Percentiles rank a stretch among this genome's conserved stretches.
Evolutionary conservation across 2,797 vertebrate genomes (phyloP).

Genomic region (Gymnoscopelus braueri): DNA sequence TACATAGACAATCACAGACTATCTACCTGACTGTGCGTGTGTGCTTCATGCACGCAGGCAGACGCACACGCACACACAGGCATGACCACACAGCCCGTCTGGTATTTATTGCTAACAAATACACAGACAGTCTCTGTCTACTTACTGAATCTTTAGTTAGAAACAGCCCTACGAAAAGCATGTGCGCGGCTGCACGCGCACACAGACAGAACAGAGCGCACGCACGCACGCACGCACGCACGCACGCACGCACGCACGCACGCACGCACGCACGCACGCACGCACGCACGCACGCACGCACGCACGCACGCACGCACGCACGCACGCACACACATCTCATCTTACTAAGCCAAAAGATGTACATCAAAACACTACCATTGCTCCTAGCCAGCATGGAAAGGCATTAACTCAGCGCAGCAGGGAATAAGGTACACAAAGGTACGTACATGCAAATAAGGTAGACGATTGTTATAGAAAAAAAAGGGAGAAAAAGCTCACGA

Average conservation of each 20-base stretch:
- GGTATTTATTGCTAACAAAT: too few species aligned
- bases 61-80: slow-evolving; percentile 8
- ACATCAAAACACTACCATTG: slow-evolving; percentile 65
- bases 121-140: background rate
- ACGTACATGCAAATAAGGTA: slow-evolving; percentile 56
- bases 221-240: background rate
- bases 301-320: background rate
- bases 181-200: background rate
- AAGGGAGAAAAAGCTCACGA: slow-evolving; percentile 47
- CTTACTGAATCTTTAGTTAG: background rate
- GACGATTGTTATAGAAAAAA: slow-evolving; percentile 10
- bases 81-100: background rate
- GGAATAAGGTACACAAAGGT: slow-evolving; percentile 33
- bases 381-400: slow-evolving; percentile 53
- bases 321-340: slow-evolving; percentile 24
- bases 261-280: background rate
- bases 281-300: background rate
- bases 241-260: too few species aligned
- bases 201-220: too few species aligned
- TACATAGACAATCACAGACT: background rate
- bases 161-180: background rate
- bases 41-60: too few species aligned
- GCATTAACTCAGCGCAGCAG: slow-evolving; percentile 54
- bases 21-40: too few species aligned
- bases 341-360: slow-evolving; percentile 62